Conservation (phyloP, 2,113 vertebrate genomes). For the Struthidea cinerea region DNA sequence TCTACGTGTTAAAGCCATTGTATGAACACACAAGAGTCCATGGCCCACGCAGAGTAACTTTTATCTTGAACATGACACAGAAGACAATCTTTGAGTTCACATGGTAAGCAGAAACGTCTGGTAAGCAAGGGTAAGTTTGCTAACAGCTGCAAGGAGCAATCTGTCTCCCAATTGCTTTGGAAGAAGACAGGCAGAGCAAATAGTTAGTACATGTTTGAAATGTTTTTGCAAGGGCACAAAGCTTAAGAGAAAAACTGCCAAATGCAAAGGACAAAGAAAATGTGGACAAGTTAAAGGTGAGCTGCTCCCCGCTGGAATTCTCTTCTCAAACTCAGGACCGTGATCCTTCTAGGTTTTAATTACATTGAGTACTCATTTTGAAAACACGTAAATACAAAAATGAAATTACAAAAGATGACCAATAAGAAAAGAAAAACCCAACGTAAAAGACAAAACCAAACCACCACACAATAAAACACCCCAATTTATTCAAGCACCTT, state of each 20-base stretch:
- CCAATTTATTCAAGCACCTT: neutral
- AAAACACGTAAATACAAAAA: neutral
- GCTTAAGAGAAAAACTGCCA: neutral
- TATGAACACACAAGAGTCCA: neutral
- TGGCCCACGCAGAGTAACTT: rapidly evolving
- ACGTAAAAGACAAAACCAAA: neutral
- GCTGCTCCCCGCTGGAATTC: neutral
- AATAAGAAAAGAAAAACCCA: neutral
- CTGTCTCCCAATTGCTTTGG: neutral
- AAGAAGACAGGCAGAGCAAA: neutral
- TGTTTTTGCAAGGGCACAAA: neutral
- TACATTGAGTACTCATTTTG: neutral
- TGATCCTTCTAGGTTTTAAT: neutral
- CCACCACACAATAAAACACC: neutral
- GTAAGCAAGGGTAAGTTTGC: neutral
- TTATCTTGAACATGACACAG: neutral
- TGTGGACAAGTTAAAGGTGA: neutral
- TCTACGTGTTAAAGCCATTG: neutral
- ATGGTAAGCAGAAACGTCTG: neutral
- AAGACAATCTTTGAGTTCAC: neutral
- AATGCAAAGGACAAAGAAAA: neutral
- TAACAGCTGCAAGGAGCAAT: neutral
- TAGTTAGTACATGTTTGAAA: neutral
- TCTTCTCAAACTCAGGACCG: neutral
- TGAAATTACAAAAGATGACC: neutral